A percentile compares a stretch with the other conserved stretches of the same genome.
These are phyloP conservation scores for Platygyra sinensis DNA, from an alignment of 64 coral and sea anemone species.

Conservation along the genomic window DNA sequence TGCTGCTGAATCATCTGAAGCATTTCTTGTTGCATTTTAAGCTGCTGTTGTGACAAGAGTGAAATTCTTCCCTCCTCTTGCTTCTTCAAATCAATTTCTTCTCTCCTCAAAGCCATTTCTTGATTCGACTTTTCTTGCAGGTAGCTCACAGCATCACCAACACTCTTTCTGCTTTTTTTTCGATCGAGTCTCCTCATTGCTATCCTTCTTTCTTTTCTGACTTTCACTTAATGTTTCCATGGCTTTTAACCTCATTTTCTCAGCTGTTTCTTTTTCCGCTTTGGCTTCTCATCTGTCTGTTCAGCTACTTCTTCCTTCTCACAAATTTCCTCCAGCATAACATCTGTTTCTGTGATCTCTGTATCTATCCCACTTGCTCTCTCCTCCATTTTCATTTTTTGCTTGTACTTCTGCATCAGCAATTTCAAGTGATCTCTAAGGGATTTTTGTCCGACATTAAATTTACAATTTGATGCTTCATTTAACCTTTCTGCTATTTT, in stretches of 20 bases:
- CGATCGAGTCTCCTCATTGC: slow-evolving; percentile 34
- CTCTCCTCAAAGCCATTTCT: too few species aligned
- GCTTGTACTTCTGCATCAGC: slow-evolving; percentile 42
- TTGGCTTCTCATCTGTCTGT: slow-evolving; percentile 34
- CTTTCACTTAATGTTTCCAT: slow-evolving; percentile 71
- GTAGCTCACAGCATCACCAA: too few species aligned
- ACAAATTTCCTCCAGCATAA: slow-evolving; percentile 56
- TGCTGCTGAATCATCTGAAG: slow-evolving; percentile 60
- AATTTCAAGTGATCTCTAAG: slow-evolving; percentile 36
- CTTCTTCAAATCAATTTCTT: too few species aligned
- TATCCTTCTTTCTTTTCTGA: slow-evolving; percentile 65
- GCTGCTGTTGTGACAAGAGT: slow-evolving; percentile 43
- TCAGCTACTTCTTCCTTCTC: slow-evolving; percentile 42
- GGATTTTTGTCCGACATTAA: slow-evolving; percentile 41
- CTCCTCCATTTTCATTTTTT: too few species aligned
- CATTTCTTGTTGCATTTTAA: slow-evolving; percentile 58
- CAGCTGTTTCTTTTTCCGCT: slow-evolving; percentile 47
- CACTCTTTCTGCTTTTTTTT: slow-evolving; percentile 59
- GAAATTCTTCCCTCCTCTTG: slow-evolving; percentile 69
- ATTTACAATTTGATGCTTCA: slow-evolving; percentile 25
- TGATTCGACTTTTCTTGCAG: too few species aligned
- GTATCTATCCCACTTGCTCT: too few species aligned
- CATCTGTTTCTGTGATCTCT: slow-evolving; percentile 52
- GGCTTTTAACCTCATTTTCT: slow-evolving; percentile 68
- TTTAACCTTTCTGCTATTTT: slow-evolving; percentile 36